These are phyloP conservation scores for Leucozona laternaria DNA, from an alignment of 2,888 invertebrate species.

Conservation along the genomic window DNA sequence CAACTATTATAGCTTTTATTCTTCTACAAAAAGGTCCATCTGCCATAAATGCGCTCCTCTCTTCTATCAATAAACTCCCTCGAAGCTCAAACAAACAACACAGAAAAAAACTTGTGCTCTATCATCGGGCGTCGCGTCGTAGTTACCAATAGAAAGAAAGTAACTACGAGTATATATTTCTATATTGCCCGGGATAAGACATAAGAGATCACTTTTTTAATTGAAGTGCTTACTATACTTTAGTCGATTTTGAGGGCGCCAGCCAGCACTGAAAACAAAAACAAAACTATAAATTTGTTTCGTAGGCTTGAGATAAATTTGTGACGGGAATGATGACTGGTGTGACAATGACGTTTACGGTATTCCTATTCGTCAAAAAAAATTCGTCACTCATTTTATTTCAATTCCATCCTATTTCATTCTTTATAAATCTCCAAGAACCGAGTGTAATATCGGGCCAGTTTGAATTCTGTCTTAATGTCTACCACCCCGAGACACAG, in stretches of 20 bases:
- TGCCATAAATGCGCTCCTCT: neutral
- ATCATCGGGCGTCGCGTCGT: neutral
- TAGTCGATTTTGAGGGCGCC: neutral
- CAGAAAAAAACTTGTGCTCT: neutral
- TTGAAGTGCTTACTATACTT: neutral
- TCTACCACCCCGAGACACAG: neutral
- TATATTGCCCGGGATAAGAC: neutral
- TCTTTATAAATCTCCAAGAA: neutral
- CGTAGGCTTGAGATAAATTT: neutral
- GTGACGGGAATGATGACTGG: neutral
- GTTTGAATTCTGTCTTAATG: constrained; percentile 34
- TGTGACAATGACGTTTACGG: neutral
- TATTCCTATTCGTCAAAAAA: neutral
- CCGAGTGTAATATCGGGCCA: constrained; percentile 5
- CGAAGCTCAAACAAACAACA: neutral
- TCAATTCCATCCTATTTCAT: neutral
- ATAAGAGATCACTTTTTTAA: neutral
- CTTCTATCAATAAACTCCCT: neutral
- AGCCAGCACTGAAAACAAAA: neutral
- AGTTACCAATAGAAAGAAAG: neutral
- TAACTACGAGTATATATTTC: neutral
- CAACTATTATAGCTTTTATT: neutral
- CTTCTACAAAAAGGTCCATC: neutral
- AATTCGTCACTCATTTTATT: neutral
- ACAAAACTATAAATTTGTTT: neutral